Evolutionary conservation across 2,888 invertebrate species (phyloP).

Genomic region (Diarsia dahlii): DNA sequence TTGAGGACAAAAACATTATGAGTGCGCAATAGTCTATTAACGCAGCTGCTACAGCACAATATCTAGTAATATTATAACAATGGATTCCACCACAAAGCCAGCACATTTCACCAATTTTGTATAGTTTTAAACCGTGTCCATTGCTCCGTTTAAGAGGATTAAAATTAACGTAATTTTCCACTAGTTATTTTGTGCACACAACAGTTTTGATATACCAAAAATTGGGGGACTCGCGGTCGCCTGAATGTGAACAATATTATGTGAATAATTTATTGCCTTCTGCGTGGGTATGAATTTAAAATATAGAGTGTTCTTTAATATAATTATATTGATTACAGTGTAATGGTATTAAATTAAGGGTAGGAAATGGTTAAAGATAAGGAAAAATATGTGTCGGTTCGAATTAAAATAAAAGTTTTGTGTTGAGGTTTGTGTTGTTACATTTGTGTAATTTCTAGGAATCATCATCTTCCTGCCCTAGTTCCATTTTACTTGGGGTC

Average conservation of each 20-base stretch:
- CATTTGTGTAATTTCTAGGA: too few species aligned
- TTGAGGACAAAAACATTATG: background rate
- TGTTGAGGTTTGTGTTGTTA: too few species aligned
- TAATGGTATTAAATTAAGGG: background rate
- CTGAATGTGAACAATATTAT: constrained; percentile 13
- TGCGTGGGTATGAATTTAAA: constrained; percentile 19
- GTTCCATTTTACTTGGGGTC: too few species aligned
- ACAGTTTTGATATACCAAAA: constrained; percentile 52
- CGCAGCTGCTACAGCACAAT: constrained; percentile 13
- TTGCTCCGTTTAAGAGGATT: constrained; percentile 50
- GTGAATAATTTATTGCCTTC: constrained; percentile 41
- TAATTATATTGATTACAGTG: constrained; percentile 7
- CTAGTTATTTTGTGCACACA: constrained; percentile 35
- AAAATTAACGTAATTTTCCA: constrained; percentile 50
- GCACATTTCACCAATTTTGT: constrained; percentile 37
- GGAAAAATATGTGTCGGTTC: background rate
- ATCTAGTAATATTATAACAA: constrained; percentile 22
- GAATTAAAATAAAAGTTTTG: background rate
- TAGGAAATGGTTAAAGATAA: background rate
- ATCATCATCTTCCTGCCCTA: too few species aligned
- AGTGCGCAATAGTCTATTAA: constrained; percentile 1
- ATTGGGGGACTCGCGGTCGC: constrained; percentile 1
- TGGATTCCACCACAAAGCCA: constrained; percentile 49
- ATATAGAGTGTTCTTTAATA: constrained; percentile 7
- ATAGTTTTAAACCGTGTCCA: constrained; percentile 51